phyloP scores from a whole-genome alignment of 2,113 vertebrate genomes.

The Gallinago undulata region DNA sequence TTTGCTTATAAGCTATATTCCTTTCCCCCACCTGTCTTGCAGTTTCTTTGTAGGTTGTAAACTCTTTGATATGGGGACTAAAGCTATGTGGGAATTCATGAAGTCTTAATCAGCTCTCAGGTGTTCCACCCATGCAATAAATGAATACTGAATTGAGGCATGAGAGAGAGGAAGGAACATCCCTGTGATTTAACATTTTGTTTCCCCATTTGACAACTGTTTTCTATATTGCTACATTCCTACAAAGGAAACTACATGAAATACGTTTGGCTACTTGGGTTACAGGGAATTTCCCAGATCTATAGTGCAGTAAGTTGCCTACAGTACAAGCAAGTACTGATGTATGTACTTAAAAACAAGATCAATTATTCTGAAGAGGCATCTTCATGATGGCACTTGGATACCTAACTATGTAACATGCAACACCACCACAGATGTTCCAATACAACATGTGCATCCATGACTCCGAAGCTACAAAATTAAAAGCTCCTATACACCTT shows the following conservation, averaged over 20 bases:
- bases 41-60: not conserved
- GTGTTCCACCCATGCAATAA: slow-evolving; percentile 34
- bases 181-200: not conserved
- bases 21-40: not conserved
- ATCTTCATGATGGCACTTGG: not conserved
- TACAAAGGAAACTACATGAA: not conserved
- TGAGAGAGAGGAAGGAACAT: not conserved
- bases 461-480: not conserved
- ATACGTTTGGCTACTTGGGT: not conserved
- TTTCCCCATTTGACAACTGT: not conserved
- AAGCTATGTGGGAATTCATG: not conserved
- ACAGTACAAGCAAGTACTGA: not conserved
- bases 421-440: not conserved
- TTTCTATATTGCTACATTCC: not conserved
- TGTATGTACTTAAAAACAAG: not conserved
- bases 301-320: not conserved
- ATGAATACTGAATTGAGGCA: not conserved
- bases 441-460: not conserved
- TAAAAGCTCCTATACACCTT: not conserved
- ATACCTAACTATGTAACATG: not conserved
- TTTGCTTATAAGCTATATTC: not conserved
- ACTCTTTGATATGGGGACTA: slow-evolving; percentile 21
- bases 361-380: not conserved
- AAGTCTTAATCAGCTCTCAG: not conserved
- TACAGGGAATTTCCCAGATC: not conserved